These are phyloP conservation scores for Onychomys leucogaster DNA, from an alignment of 2,797 vertebrate genomes.

Conservation along the genomic window DNA sequence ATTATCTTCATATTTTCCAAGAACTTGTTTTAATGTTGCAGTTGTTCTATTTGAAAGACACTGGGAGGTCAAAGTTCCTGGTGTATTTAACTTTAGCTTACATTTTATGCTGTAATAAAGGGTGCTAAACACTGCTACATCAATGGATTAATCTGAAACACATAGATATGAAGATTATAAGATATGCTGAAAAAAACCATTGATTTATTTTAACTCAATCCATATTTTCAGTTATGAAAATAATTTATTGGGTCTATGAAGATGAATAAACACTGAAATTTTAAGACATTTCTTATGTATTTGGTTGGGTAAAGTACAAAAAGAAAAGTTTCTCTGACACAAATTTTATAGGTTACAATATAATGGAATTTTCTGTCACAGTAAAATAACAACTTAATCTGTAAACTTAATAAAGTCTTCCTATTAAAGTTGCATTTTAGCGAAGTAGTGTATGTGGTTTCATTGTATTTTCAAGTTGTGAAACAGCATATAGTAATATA, in stretches of 20 bases:
- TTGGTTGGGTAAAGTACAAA: slow-evolving; percentile 19
- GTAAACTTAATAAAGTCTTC: not conserved
- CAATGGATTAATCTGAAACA: not conserved
- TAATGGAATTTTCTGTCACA: not conserved
- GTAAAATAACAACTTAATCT: not conserved
- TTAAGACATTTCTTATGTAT: slow-evolving; percentile 40
- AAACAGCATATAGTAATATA: not conserved
- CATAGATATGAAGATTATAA: not conserved
- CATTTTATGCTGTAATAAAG: slow-evolving; percentile 33
- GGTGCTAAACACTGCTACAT: not conserved
- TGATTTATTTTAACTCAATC: slow-evolving; percentile 34
- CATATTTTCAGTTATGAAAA: slow-evolving; percentile 75
- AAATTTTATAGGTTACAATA: not conserved
- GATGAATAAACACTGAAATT: not conserved
- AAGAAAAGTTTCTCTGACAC: not conserved
- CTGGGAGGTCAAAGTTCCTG: slow-evolving; percentile 34
- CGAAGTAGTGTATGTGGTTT: not conserved
- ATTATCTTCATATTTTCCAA: slow-evolving; percentile 42
- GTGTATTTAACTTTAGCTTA: slow-evolving; percentile 44
- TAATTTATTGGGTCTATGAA: slow-evolving; percentile 69
- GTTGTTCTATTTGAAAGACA: not conserved
- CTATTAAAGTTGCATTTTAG: not conserved
- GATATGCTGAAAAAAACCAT: not conserved
- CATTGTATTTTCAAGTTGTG: not conserved
- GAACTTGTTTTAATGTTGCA: not conserved